A percentile compares a stretch with the other conserved stretches of the same genome.
These are phyloP conservation scores for Thereva nobilitata DNA, from an alignment of 2,888 invertebrate species.

Conservation along the genomic window DNA sequence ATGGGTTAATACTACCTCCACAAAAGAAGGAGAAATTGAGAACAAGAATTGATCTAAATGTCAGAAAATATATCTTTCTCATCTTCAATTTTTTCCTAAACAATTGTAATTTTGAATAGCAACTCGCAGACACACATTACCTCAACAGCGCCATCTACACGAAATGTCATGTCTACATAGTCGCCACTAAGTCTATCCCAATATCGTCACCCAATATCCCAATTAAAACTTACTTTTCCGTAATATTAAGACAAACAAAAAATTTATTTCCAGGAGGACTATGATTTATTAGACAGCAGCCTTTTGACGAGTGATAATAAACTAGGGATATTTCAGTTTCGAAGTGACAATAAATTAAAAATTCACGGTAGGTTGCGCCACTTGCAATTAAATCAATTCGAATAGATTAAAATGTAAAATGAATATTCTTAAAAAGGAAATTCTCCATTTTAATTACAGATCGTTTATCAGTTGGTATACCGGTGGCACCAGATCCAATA, in stretches of 20 bases:
- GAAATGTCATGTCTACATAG: no score
- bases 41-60: no score
- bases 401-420: not conserved
- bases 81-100: no score
- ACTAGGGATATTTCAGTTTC: conserved; percentile 57
- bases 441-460: conserved; percentile 42
- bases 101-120: no score
- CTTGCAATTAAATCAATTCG: not conserved
- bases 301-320: conserved; percentile 56
- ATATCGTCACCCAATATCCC: not conserved
- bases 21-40: no score
- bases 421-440: not conserved
- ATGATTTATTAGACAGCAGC: conserved; percentile 55
- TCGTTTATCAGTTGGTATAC: conserved; percentile 44
- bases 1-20: no score
- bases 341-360: conserved; percentile 57
- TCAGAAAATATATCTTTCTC: no score
- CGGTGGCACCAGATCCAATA: conserved; percentile 42
- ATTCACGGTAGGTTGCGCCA: conserved; percentile 54
- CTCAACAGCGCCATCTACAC: no score
- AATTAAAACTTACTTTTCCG: not conserved
- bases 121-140: no score
- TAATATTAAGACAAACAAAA: not conserved
- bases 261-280: conserved; percentile 53
- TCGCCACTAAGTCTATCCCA: not conserved